Conservation (phyloP, 2,113 vertebrate species). For the Choloepus hoffmanni region DNA sequence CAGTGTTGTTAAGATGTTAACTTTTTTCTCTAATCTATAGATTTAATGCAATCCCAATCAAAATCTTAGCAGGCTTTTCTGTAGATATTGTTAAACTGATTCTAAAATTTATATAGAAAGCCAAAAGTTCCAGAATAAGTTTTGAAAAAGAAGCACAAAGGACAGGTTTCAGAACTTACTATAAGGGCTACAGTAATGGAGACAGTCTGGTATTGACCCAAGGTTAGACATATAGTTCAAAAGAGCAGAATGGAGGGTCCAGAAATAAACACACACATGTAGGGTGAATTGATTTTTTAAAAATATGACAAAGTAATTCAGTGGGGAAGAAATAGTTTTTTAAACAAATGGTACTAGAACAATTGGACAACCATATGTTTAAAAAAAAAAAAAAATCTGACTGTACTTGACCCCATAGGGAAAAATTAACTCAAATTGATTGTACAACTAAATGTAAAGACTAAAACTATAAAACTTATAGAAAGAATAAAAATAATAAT, state of each 20-base stretch:
- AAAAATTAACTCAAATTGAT: neutral
- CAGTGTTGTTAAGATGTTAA: neutral
- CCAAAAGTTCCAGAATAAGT: neutral
- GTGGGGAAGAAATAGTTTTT: conserved; percentile 8
- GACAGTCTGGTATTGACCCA: neutral
- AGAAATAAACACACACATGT: neutral
- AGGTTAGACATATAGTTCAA: neutral
- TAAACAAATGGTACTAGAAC: neutral
- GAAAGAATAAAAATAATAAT: neutral
- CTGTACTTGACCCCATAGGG: neutral
- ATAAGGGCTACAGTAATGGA: neutral
- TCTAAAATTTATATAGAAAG: neutral
- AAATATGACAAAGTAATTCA: neutral
- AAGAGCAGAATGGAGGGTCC: neutral
- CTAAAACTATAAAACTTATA: neutral
- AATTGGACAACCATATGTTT: neutral
- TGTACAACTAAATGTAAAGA: neutral
- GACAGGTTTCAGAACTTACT: too few relatives aligned
- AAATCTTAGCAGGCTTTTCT: neutral
- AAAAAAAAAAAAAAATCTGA: neutral
- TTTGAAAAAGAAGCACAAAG: neutral
- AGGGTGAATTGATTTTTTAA: neutral
- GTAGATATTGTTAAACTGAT: neutral
- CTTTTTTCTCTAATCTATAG: neutral
- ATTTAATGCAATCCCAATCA: neutral